Percentiles rank a stretch among this genome's conserved stretches.
Evolutionary conservation across 2,113 vertebrate species (phyloP).

Genomic region (Laticauda laticaudata): DNA sequence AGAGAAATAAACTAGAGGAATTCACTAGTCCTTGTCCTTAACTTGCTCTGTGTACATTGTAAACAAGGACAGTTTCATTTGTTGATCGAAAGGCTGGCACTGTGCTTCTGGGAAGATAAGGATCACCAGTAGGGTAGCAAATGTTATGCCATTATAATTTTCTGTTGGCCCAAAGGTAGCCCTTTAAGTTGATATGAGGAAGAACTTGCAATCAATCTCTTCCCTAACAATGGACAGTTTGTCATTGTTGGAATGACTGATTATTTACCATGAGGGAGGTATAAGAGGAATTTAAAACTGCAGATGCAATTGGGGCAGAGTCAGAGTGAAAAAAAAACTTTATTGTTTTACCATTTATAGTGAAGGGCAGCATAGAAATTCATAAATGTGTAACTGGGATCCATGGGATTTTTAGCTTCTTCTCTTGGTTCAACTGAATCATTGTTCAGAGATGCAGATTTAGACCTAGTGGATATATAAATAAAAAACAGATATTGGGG

Average conservation of each 20-base stretch:
- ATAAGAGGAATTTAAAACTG: neutral
- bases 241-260: neutral
- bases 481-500: neutral
- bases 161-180: neutral
- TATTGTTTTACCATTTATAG: neutral
- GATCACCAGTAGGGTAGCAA: neutral
- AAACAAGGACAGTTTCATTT: neutral
- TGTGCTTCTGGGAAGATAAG: neutral
- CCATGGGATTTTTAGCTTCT: neutral
- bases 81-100: neutral
- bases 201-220: neutral
- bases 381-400: neutral
- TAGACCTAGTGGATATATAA: no score
- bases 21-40: neutral
- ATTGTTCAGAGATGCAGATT: neutral
- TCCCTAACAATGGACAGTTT: neutral
- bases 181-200: neutral
- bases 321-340: neutral
- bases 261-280: neutral
- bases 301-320: neutral
- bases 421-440: neutral
- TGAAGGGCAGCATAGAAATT: neutral
- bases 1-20: neutral
- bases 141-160: neutral
- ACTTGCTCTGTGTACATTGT: neutral